Base-by-base conservation (phyloP, 2,888 invertebrate genomes). In the Zygothrica quintamaculata region DNA sequence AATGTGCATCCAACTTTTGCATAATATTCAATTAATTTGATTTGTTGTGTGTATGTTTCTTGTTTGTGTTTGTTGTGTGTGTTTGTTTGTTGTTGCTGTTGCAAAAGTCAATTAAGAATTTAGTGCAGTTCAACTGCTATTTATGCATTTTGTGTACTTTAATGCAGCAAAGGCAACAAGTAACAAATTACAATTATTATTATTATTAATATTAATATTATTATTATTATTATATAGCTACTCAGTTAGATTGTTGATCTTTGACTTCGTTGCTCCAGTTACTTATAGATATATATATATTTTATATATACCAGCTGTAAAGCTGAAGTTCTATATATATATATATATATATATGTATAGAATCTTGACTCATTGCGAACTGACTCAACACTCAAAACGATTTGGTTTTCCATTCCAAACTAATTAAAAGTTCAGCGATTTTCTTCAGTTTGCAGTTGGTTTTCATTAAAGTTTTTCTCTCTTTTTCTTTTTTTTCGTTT, bases 401-500 rank as follows among this genome's bases (percentile, higher is more conserved):
- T 36, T 36, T 3, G 8, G 29, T 51, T 77, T 22, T 22, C 78
- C 81, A 70, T 44, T 50, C 67, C 76, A 84, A 86, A 84, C 84
- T 86, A 82, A 82, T 82, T 82, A 82, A 84, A 82, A 82, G 66
- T 82, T 81, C 76, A 74, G 67, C 76, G 76, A 72, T 81, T 82
- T 66, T 80, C 86, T 58, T 65, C 53, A 52, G 68, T 50, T n/a
- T 65, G 64, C 70, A 71, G 81, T 74, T 84, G 71, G 64, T 60
- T 65, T 69, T 66, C 51, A 74, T 68, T 75, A 53, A 69, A 79
- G 72, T 77, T 84, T 71, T 67, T n/a, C n/a, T n/a, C n/a, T n/a
- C n/a, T n/a, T n/a, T n/a, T n/a, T n/a, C n/a, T n/a, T n/a, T n/a
- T n/a, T n/a, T n/a, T n/a, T n/a, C n/a, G n/a, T n/a, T n/a, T 69